Evolutionary conservation across 2,888 invertebrate species (phyloP).

Genomic region (Cheilosia scutellata): DNA sequence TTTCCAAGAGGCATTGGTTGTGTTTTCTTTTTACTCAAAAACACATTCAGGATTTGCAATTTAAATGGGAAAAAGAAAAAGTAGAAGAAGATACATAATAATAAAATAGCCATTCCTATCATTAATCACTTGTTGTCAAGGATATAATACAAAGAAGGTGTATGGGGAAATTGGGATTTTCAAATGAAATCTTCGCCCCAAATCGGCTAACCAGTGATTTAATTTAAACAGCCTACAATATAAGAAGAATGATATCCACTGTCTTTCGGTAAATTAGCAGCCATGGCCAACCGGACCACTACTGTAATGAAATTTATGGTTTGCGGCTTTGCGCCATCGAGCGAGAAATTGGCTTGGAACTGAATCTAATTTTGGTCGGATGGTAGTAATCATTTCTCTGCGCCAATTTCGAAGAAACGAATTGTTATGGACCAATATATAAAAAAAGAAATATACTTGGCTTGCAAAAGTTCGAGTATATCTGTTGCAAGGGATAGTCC

Average conservation of each 20-base stretch:
- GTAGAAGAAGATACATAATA: slow-evolving; percentile 49
- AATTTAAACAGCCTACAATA: slow-evolving; percentile 40
- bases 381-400: neutral
- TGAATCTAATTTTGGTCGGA: slow-evolving; percentile 49
- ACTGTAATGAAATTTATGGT: slow-evolving; percentile 55
- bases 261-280: slow-evolving; percentile 40
- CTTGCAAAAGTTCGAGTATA: neutral
- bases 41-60: slow-evolving; percentile 58
- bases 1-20: neutral
- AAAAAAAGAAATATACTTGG: neutral
- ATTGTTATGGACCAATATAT: neutral
- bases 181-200: slow-evolving; percentile 1
- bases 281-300: slow-evolving; percentile 22
- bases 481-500: neutral
- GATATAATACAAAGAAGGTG: neutral
- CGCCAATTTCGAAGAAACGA: slow-evolving; percentile 9
- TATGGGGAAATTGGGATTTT: slow-evolving; percentile 29
- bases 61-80: slow-evolving; percentile 40
- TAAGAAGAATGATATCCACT: slow-evolving; percentile 11
- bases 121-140: slow-evolving; percentile 63
- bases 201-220: slow-evolving; percentile 42
- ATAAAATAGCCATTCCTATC: slow-evolving; percentile 57
- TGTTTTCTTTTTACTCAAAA: neutral
- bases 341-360: slow-evolving; percentile 60
- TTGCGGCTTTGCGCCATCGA: slow-evolving; percentile 36